A percentile compares a stretch with the other conserved stretches of the same genome.
Evolutionary conservation across 1,140 invertebrate species (phyloP).

Genomic region (Hycleus phaleratus): DNA sequence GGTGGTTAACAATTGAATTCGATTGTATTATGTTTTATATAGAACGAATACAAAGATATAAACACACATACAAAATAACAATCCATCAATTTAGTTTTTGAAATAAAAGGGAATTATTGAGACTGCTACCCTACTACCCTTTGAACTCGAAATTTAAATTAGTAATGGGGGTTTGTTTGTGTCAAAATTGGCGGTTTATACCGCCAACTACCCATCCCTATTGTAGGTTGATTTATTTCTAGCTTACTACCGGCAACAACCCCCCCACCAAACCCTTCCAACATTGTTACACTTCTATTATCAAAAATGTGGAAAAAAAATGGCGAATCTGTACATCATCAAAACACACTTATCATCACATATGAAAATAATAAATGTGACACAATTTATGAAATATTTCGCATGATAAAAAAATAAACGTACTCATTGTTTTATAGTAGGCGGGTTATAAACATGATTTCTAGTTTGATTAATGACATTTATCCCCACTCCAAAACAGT

Average conservation of each 20-base stretch:
- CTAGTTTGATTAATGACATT: constrained; percentile 7
- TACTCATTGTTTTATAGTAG: constrained; percentile 12
- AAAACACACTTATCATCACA: no score
- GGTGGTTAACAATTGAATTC: no score
- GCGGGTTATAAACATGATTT: not conserved
- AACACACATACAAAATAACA: not conserved
- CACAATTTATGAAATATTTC: constrained; percentile 10
- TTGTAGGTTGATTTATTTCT: no score
- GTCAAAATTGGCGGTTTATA: not conserved
- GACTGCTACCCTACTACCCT: not conserved
- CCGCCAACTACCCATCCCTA: not conserved
- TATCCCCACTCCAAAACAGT: no score
- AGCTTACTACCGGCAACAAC: no score
- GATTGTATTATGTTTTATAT: no score
- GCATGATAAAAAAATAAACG: constrained; percentile 1
- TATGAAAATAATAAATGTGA: no score
- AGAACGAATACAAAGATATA: no score
- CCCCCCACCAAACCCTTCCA: no score
- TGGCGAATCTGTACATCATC: no score
- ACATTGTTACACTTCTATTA: no score
- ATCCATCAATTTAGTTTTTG: constrained; percentile 14
- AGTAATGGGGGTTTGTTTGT: constrained; percentile 11
- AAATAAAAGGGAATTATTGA: constrained; percentile 16
- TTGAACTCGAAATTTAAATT: constrained; percentile 12
- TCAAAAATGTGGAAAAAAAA: no score